A percentile compares a stretch with the other conserved stretches of the same genome.
Evolutionary conservation across 2,888 invertebrate genomes (phyloP).

Genomic region (Stegophylla sp.): DNA sequence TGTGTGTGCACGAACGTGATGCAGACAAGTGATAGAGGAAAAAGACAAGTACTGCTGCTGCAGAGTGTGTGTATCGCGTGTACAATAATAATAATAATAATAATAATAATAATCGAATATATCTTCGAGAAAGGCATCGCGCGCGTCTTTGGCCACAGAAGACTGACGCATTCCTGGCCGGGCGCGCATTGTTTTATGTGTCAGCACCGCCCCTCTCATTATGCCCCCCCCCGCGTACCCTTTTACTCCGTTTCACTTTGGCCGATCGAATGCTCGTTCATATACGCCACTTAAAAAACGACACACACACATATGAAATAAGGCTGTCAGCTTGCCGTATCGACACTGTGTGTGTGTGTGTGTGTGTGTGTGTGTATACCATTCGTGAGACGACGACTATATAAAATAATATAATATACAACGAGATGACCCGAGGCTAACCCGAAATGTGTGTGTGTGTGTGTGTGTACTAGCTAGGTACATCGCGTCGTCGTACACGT

Average conservation of each 20-base stretch:
- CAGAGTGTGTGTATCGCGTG: too few species aligned
- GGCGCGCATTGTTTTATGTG: conserved; percentile 57
- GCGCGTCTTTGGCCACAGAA: conserved; percentile 39
- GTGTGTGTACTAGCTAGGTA: too few species aligned
- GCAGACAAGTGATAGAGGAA: not conserved
- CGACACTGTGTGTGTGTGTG: too few species aligned
- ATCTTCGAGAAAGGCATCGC: conserved; percentile 26
- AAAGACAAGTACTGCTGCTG: conserved; percentile 32
- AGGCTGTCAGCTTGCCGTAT: not conserved
- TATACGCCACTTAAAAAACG: conserved; percentile 58
- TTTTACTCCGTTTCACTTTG: conserved; percentile 35
- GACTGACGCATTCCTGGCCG: conserved; percentile 53
- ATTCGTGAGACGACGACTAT: not conserved
- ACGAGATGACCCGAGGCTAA: conserved; percentile 30
- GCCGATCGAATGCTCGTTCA: not conserved
- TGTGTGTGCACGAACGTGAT: not conserved
- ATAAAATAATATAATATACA: too few species aligned
- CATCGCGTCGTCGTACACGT: not conserved
- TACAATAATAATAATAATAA: too few species aligned
- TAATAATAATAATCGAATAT: conserved; percentile 27
- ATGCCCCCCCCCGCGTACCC: conserved; percentile 42
- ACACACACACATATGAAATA: conserved; percentile 7
- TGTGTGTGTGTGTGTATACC: too few species aligned
- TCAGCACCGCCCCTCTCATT: conserved; percentile 58
- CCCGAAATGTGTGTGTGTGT: not conserved